A percentile compares a stretch with the other conserved stretches of the same genome.
Evolutionary conservation across 64 coral and sea anemone species (phyloP).

Genomic region (Orbicella faveolata): DNA sequence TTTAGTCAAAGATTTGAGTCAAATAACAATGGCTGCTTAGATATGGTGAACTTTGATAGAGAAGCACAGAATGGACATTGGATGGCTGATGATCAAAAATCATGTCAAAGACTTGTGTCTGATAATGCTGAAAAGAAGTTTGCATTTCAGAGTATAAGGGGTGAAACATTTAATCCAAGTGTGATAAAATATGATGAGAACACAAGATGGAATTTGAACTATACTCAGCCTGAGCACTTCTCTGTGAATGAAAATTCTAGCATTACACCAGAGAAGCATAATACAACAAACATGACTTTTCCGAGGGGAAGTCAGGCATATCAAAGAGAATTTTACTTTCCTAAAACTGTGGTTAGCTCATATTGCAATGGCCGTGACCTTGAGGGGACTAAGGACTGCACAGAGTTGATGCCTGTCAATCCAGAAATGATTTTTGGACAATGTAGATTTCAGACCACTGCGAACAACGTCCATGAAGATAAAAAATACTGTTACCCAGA

Average conservation of each 20-base stretch:
- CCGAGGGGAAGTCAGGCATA: neutral
- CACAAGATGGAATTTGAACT: neutral
- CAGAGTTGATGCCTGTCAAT: slow-evolving; percentile 19
- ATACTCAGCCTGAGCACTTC: neutral
- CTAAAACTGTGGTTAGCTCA: neutral
- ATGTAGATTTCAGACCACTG: neutral
- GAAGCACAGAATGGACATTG: neutral
- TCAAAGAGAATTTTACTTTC: neutral
- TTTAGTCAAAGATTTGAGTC: neutral
- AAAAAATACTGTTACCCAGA: neutral
- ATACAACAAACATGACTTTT: neutral
- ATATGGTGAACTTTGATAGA: neutral
- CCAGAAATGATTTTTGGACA: slow-evolving; percentile 36
- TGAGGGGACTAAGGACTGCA: neutral
- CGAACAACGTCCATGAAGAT: neutral
- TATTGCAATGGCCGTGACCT: neutral
- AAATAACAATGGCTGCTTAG: neutral
- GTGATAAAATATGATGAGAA: neutral
- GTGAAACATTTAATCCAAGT: neutral
- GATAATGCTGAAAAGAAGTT: neutral
- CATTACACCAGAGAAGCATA: neutral
- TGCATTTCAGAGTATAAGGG: neutral
- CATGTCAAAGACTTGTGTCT: neutral
- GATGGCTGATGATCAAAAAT: neutral
- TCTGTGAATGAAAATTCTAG: neutral